Percentiles rank a stretch among this genome's conserved stretches.
Evolutionary conservation across 2,888 invertebrate species (phyloP).

Genomic region (Cantharis rustica): DNA sequence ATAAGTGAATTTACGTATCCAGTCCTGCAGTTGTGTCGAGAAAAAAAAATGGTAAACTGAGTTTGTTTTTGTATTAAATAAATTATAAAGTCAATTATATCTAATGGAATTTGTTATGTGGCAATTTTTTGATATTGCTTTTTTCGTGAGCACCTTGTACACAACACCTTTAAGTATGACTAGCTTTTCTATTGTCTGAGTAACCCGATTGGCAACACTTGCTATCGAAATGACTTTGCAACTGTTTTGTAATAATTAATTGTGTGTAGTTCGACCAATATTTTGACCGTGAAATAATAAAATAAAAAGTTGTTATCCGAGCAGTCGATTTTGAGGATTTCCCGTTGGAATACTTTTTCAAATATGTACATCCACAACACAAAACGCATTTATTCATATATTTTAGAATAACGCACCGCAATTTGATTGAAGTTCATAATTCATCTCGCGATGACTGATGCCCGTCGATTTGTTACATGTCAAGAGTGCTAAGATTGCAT

Average conservation of each 20-base stretch:
- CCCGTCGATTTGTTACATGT: slow-evolving; percentile 55
- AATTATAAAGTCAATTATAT: neutral
- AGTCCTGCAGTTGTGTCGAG: neutral
- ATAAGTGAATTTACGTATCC: neutral
- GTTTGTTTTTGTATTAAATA: neutral
- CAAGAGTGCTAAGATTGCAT: slow-evolving; percentile 53
- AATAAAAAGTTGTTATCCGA: neutral
- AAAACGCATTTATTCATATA: slow-evolving; percentile 17
- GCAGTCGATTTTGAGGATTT: neutral
- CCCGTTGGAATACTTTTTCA: neutral
- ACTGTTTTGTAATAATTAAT: slow-evolving; percentile 31
- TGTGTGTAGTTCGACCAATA: slow-evolving; percentile 13
- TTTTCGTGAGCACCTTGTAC: slow-evolving; percentile 22
- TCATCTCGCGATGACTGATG: slow-evolving; percentile 53
- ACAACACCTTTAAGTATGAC: slow-evolving; percentile 22
- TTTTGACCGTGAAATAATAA: slow-evolving; percentile 26
- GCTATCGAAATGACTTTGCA: slow-evolving; percentile 28
- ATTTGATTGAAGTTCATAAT: slow-evolving; percentile 41
- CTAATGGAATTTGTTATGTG: slow-evolving; percentile 9
- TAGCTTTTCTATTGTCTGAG: slow-evolving; percentile 25
- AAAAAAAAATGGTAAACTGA: neutral
- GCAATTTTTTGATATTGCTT: slow-evolving; percentile 17
- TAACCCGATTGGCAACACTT: slow-evolving; percentile 16
- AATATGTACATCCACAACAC: neutral
- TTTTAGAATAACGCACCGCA: slow-evolving; percentile 24